These are phyloP conservation scores for Lottia scabra DNA, from an alignment of 2,888 invertebrate genomes.

Conservation along the genomic window DNA sequence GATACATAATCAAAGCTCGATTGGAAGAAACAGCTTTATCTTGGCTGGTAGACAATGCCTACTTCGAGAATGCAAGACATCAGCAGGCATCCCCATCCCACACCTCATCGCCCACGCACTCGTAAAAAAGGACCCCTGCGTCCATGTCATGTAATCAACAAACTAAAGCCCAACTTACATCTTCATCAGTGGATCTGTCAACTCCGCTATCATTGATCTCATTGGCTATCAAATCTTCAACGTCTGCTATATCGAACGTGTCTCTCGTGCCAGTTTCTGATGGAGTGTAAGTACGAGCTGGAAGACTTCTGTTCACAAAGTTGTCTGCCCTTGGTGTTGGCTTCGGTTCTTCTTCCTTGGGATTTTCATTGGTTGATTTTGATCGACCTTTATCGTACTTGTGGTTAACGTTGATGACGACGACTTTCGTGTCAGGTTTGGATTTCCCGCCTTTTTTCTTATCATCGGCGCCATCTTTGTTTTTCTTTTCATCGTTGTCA, in stretches of 20 bases:
- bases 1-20: too few relatives aligned
- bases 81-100: too few relatives aligned
- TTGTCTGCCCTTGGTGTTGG: neutral
- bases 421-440: neutral
- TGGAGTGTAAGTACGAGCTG: neutral
- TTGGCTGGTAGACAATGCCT: too few relatives aligned
- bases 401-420: slow-evolving; percentile 3
- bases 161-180: neutral
- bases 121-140: too few relatives aligned
- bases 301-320: neutral
- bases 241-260: neutral
- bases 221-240: neutral
- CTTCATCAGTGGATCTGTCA: neutral
- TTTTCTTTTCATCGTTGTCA: neutral
- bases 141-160: too few relatives aligned
- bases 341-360: neutral
- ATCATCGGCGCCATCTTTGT: neutral
- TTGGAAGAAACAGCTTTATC: too few relatives aligned
- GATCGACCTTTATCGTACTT: neutral
- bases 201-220: neutral
- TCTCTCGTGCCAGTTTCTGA: neutral
- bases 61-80: too few relatives aligned
- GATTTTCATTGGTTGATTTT: neutral
- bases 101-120: too few relatives aligned
- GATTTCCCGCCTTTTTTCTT: neutral